A percentile compares a stretch with the other conserved stretches of the same genome.
These are phyloP conservation scores for Pocillopora verrucosa DNA, from an alignment of 64 coral and sea anemone genomes.

Conservation along the genomic window DNA sequence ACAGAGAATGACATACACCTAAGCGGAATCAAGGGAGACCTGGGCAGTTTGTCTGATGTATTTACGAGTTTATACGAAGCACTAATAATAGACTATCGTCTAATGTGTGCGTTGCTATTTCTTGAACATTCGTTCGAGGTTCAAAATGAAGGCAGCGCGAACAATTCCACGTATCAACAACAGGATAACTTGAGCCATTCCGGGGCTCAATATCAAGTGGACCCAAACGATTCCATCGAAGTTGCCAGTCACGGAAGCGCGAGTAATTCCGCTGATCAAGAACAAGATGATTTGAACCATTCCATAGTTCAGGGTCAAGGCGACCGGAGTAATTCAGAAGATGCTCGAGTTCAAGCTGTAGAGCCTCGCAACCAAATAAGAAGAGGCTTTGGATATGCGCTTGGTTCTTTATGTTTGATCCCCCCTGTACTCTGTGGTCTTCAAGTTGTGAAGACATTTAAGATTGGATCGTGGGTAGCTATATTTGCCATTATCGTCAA, in stretches of 20 bases:
- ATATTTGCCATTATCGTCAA: constrained; percentile 9
- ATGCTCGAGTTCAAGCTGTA: neutral
- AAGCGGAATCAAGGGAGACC: neutral
- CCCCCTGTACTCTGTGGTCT: neutral
- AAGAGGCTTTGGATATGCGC: neutral
- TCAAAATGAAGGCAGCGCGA: neutral
- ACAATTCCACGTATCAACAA: no score
- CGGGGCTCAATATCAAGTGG: no score
- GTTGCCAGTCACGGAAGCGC: neutral
- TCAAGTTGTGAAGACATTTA: neutral
- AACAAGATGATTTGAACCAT: no score
- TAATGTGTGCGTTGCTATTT: constrained; percentile 47
- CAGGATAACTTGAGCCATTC: no score
- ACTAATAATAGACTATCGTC: neutral
- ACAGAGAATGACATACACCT: constrained; percentile 1
- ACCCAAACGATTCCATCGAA: no score
- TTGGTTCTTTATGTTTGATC: neutral
- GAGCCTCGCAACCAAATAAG: neutral
- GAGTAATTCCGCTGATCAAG: neutral
- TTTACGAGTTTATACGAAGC: constrained; percentile 55
- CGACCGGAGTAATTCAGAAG: no score
- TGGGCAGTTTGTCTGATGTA: constrained; percentile 26
- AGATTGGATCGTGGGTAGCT: neutral
- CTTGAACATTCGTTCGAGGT: constrained; percentile 66
- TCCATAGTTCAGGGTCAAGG: no score